Conservation (phyloP, 2,888 invertebrate species). For the Lithophane semibrunnea region DNA sequence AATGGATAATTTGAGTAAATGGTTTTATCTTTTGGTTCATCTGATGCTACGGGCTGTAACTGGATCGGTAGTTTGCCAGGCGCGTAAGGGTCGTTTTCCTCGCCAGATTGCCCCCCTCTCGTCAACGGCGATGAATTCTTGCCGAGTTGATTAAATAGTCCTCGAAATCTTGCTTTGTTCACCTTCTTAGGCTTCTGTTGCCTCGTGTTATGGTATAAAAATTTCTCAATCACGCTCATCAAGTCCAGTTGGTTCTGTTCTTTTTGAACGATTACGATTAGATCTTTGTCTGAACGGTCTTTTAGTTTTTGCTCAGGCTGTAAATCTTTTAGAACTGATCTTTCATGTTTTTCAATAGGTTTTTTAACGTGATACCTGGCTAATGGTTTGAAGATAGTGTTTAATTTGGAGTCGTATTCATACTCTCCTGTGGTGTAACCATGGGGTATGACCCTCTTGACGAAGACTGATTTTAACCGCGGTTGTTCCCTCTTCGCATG, state of each 20-base stretch:
- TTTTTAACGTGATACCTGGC: conserved; percentile 63
- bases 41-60: fast-evolving
- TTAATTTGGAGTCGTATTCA: conserved; percentile 64
- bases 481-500: background rate
- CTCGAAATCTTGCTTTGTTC: conserved; percentile 3
- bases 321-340: conserved; percentile 17
- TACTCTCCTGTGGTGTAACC: conserved; percentile 39
- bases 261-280: conserved; percentile 33
- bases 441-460: conserved; percentile 68
- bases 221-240: conserved; percentile 10
- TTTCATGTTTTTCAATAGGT: conserved; percentile 35
- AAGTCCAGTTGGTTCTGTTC: background rate
- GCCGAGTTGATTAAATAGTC: background rate
- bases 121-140: background rate
- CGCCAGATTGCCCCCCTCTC: conserved; percentile 23
- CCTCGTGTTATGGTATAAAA: background rate
- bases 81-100: conserved; percentile 29
- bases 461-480: conserved; percentile 30
- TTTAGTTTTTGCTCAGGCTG: conserved; percentile 25
- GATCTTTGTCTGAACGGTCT: background rate
- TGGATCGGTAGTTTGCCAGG: conserved; percentile 4
- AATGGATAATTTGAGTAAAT: conserved; percentile 58
- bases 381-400: conserved; percentile 68
- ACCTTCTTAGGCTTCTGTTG: background rate
- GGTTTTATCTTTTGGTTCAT: background rate